phyloP scores from a whole-genome alignment of 2,888 invertebrate species.

The Xylophagus ater region DNA sequence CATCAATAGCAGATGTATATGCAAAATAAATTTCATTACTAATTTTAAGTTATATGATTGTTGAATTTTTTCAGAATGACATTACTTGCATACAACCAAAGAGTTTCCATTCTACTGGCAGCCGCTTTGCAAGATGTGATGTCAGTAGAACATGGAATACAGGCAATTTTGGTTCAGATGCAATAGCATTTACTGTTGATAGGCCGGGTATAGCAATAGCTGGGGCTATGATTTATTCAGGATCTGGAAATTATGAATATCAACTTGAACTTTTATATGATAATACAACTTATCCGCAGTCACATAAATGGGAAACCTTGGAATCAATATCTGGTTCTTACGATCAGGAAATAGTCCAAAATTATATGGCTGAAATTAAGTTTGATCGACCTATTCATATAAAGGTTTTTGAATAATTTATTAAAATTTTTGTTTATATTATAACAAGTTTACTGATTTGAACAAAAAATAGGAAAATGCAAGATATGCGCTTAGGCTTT shows the following conservation, averaged over 20 bases:
- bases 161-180: conserved; percentile 93
- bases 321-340: conserved; percentile 76
- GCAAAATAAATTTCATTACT: neutral
- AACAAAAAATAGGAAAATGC: conserved; percentile 55
- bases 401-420: conserved; percentile 47
- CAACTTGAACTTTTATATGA: conserved; percentile 81
- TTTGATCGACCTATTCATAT: conserved; percentile 80
- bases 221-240: conserved; percentile 84
- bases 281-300: conserved; percentile 42
- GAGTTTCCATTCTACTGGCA: conserved; percentile 73
- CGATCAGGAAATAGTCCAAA: conserved; percentile 71
- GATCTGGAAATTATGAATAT: conserved; percentile 80
- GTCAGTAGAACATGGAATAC: conserved; percentile 92
- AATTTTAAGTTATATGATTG: neutral
- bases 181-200: conserved; percentile 90
- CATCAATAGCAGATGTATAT: conserved; percentile 58
- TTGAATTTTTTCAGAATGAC: neutral
- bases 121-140: conserved; percentile 82
- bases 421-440: neutral
- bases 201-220: conserved; percentile 77
- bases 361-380: conserved; percentile 81
- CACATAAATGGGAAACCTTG: conserved; percentile 75
- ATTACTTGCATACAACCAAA: conserved; percentile 43
- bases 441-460: neutral
- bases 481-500: conserved; percentile 77